Evolutionary conservation across 2,113 vertebrate genomes (phyloP).

Genomic region (Cyanistes caeruleus): DNA sequence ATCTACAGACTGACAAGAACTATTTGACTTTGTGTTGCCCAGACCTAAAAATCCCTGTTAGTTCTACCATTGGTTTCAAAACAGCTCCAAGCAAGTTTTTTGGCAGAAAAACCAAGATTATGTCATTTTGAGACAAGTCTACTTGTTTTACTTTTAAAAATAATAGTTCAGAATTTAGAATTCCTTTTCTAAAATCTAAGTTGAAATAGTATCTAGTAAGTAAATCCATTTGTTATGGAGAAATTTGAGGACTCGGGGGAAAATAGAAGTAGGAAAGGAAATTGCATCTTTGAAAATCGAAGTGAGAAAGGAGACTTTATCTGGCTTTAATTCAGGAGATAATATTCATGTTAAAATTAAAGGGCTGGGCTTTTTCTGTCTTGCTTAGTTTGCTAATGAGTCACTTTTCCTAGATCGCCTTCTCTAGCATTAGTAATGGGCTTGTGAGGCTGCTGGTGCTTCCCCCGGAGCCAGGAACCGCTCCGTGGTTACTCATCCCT

Average conservation of each 20-base stretch:
- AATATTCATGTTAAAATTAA: neutral
- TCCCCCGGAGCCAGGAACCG: fast-evolving
- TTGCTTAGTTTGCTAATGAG: neutral
- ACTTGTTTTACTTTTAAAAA: neutral
- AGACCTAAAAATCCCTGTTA: neutral
- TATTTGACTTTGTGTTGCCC: neutral
- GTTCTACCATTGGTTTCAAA: neutral
- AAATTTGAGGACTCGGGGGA: neutral
- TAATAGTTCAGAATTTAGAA: neutral
- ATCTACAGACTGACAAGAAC: neutral
- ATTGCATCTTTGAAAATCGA: neutral
- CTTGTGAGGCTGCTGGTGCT: neutral
- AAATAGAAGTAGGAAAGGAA: neutral
- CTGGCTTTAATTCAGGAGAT: neutral
- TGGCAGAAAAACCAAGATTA: neutral
- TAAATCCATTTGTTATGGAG: neutral
- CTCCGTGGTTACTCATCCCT: neutral
- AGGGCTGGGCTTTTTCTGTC: neutral
- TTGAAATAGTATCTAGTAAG: neutral
- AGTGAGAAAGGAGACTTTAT: neutral
- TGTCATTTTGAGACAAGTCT: neutral
- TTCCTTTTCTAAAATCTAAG: neutral
- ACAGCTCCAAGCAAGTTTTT: neutral
- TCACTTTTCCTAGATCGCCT: neutral
- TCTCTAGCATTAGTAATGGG: neutral